These are phyloP conservation scores for Forbesichthys papilliferus DNA, from an alignment of 2,113 vertebrate genomes.

Conservation along the genomic window DNA sequence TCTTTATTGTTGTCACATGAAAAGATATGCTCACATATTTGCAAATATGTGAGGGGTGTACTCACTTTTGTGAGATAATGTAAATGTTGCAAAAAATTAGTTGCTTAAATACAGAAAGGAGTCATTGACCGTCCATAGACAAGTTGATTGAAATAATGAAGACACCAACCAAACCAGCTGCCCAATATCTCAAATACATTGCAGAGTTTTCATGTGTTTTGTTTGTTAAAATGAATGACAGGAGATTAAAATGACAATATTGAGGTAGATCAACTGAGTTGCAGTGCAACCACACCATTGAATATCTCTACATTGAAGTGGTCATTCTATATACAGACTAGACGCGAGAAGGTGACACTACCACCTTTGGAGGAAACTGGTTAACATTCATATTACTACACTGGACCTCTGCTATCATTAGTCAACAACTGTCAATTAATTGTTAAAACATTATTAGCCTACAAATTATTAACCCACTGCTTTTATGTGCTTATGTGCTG, in stretches of 20 bases:
- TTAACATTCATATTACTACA: neutral
- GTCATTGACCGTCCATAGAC: neutral
- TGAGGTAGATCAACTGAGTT: slow-evolving; percentile 45
- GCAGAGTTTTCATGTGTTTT: slow-evolving; percentile 4
- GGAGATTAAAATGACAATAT: slow-evolving; percentile 8
- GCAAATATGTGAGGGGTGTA: too few relatives aligned
- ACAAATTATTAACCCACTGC: too few relatives aligned
- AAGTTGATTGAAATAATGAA: neutral
- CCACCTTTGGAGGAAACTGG: neutral
- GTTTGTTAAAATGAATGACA: neutral
- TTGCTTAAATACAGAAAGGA: neutral
- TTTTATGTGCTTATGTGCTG: too few relatives aligned
- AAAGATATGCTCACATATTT: too few relatives aligned
- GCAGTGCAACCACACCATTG: slow-evolving; percentile 2
- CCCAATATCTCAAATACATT: neutral
- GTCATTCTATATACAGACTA: slow-evolving; percentile 7
- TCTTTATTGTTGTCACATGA: too few relatives aligned
- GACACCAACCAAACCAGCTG: neutral
- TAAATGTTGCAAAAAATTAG: neutral
- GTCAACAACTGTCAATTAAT: too few relatives aligned
- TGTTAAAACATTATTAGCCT: too few relatives aligned
- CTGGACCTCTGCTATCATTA: too few relatives aligned
- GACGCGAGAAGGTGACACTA: neutral
- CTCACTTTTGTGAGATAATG: too few relatives aligned
- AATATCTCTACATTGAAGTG: neutral